These are phyloP conservation scores for Atrina japonica DNA, from an alignment of 2,888 invertebrate species.

Conservation along the genomic window DNA sequence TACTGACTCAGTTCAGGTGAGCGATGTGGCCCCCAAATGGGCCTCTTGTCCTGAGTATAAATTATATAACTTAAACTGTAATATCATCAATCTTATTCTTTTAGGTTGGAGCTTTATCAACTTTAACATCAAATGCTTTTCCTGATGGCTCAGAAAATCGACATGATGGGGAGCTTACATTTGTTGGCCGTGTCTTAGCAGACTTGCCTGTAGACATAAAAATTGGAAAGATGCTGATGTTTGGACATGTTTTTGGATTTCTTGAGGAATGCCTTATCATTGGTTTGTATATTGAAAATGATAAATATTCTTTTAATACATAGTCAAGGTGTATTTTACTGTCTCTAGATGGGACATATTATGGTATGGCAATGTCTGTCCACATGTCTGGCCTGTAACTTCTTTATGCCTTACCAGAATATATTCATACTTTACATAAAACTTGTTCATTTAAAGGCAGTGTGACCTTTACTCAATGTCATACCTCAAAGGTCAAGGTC, in stretches of 20 bases:
- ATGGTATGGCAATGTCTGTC: no score
- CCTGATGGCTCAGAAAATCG: constrained; percentile 80
- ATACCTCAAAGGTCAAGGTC: no score
- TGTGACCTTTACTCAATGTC: no score
- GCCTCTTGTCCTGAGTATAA: no score
- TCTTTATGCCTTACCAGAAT: no score
- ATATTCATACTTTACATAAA: no score
- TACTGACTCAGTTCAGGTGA: no score
- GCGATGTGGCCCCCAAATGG: no score
- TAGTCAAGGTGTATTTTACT: background rate
- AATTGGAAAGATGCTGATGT: constrained; percentile 90
- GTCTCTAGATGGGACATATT: no score
- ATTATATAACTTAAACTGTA: background rate
- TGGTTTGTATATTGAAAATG: constrained; percentile 79
- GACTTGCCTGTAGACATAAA: constrained; percentile 91
- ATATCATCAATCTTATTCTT: constrained; percentile 3
- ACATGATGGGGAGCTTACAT: constrained; percentile 93
- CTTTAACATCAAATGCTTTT: constrained; percentile 83
- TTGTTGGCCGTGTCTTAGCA: constrained; percentile 91
- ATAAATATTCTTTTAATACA: no score
- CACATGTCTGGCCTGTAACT: no score
- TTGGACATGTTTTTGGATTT: constrained; percentile 93
- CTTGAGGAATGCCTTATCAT: constrained; percentile 93
- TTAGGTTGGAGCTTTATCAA: constrained; percentile 90
- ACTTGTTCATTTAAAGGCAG: background rate